Evolutionary conservation across 2,888 invertebrate genomes (phyloP).

Genomic region (Erannis defoliaria): DNA sequence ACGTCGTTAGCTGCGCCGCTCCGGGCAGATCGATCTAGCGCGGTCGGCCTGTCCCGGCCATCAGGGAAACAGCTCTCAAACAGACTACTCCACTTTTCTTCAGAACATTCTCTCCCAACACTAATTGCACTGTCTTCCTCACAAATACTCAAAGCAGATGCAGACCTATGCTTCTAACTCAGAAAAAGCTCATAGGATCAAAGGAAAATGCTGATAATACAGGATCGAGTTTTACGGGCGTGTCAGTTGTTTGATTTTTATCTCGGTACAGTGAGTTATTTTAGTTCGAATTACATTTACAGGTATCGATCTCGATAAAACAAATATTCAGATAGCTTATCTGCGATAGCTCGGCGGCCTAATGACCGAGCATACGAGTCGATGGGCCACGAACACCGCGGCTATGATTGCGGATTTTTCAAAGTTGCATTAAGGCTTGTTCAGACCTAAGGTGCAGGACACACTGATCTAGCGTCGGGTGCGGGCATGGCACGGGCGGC

Average conservation of each 20-base stretch:
- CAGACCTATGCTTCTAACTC: no score
- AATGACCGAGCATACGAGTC: slow-evolving; percentile 52
- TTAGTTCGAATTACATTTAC: slow-evolving; percentile 51
- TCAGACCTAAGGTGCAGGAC: no score
- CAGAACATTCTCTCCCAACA: slow-evolving; percentile 36
- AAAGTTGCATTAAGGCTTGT: slow-evolving; percentile 13
- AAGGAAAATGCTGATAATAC: background rate
- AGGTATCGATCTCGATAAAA: slow-evolving; percentile 69
- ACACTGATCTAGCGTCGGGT: no score
- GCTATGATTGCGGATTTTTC: slow-evolving; percentile 53
- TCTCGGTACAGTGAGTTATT: slow-evolving; percentile 38
- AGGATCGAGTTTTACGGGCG: slow-evolving; percentile 18
- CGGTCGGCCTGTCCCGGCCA: slow-evolving; percentile 65
- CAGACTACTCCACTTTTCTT: slow-evolving; percentile 61
- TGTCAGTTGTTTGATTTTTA: slow-evolving; percentile 26
- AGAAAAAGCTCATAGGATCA: no score
- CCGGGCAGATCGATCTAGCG: slow-evolving; percentile 79
- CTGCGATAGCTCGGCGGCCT: slow-evolving; percentile 62
- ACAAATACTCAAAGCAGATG: slow-evolving; percentile 10
- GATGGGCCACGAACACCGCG: slow-evolving; percentile 33
- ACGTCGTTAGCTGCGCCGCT: slow-evolving; percentile 66
- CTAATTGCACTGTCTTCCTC: slow-evolving; percentile 24
- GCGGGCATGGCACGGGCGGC: no score
- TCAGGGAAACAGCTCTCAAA: slow-evolving; percentile 51
- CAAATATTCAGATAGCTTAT: slow-evolving; percentile 59